These are phyloP conservation scores for Hyperoodon ampullatus DNA, from an alignment of 2,113 vertebrate genomes.

Conservation along the genomic window DNA sequence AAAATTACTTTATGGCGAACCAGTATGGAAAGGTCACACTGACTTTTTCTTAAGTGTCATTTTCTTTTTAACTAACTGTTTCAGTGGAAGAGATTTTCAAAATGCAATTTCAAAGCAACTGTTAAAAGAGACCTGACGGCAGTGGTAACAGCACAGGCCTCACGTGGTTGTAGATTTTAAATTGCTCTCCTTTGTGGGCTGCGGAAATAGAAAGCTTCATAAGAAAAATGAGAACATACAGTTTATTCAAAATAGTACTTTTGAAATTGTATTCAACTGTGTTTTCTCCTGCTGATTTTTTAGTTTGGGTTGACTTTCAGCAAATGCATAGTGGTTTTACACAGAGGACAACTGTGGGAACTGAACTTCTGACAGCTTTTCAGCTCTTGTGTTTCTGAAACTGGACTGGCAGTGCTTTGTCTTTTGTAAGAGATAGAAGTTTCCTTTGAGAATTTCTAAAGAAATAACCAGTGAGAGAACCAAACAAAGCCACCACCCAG, in stretches of 20 bases:
- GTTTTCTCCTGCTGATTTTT: conserved; percentile 11
- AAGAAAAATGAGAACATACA: background rate
- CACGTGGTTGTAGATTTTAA: background rate
- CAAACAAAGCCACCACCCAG: background rate
- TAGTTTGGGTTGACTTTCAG: background rate
- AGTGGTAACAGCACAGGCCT: background rate
- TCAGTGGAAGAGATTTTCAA: background rate
- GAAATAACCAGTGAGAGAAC: background rate
- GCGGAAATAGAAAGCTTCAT: background rate
- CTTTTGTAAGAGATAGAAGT: background rate
- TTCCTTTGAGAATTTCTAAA: conserved; percentile 34
- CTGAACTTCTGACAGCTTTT: background rate
- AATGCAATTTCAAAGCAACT: background rate
- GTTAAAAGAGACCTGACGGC: background rate
- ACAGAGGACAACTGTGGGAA: background rate
- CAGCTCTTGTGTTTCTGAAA: conserved; percentile 26
- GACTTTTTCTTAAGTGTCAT: conserved; percentile 5
- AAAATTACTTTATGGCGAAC: conserved; percentile 10
- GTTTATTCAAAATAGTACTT: conserved; percentile 10
- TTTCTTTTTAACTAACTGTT: conserved; percentile 53
- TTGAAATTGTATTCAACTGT: background rate
- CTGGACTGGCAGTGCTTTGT: background rate
- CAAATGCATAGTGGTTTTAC: background rate
- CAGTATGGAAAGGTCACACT: background rate
- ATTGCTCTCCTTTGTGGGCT: background rate